Evolutionary conservation across 2,113 vertebrate genomes (phyloP).

Genomic region (Nematolebias whitei): DNA sequence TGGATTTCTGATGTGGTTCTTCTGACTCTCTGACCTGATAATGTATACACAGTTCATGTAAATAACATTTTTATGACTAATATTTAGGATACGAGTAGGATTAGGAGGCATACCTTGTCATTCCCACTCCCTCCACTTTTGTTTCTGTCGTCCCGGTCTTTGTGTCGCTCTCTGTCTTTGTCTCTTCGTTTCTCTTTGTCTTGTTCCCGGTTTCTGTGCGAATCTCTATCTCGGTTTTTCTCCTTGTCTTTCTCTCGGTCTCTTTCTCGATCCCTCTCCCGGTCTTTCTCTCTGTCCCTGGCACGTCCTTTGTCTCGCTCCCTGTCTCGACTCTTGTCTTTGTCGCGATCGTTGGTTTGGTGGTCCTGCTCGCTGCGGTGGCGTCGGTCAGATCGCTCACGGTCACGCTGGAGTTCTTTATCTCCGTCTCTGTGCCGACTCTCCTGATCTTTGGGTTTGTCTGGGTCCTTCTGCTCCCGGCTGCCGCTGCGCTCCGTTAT

Average conservation of each 20-base stretch:
- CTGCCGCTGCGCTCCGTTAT: constrained; percentile 82
- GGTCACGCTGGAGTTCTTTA: too few species aligned
- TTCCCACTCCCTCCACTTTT: constrained; percentile 39
- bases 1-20: constrained; percentile 49
- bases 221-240: constrained; percentile 56
- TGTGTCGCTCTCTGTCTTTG: constrained; percentile 43
- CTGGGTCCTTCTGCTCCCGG: constrained; percentile 80
- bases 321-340: constrained; percentile 73
- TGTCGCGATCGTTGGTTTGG: constrained; percentile 66
- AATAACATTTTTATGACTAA: not conserved
- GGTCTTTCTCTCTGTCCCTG: constrained; percentile 65
- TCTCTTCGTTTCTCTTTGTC: constrained; percentile 73
- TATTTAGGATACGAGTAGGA: not conserved
- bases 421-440: constrained; percentile 76
- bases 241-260: constrained; percentile 67
- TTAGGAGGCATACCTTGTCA: constrained; percentile 54
- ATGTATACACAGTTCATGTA: constrained; percentile 18
- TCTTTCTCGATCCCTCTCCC: constrained; percentile 56
- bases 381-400: constrained; percentile 63
- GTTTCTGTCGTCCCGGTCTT: constrained; percentile 46
- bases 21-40: constrained; percentile 60
- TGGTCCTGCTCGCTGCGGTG: constrained; percentile 67
- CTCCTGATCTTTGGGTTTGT: constrained; percentile 80
- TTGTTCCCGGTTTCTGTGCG: constrained; percentile 52
- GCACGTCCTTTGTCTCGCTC: constrained; percentile 65